Conservation (phyloP, 2,113 vertebrate species). For the Motacilla tschutschensis region DNA sequence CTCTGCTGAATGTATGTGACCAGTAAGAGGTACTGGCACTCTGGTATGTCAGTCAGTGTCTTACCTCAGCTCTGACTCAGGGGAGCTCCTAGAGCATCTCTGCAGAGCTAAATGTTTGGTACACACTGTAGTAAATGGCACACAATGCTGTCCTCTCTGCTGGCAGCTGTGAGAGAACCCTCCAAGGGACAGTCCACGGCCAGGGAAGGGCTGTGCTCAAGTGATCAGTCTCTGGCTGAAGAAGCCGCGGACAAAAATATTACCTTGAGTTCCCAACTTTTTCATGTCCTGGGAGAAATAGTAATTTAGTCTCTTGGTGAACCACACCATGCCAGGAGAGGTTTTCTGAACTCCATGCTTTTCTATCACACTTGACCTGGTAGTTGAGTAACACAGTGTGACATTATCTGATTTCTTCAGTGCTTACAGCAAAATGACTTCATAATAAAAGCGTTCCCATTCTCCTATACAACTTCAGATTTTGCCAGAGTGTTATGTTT, state of each 20-base stretch:
- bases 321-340: accelerated
- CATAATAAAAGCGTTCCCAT: neutral
- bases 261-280: neutral
- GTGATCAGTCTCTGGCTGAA: neutral
- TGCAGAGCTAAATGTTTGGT: neutral
- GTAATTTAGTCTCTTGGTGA: neutral
- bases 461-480: neutral
- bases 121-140: neutral
- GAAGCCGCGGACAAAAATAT: neutral
- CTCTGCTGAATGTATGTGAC: neutral
- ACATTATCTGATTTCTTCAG: neutral
- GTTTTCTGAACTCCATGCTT: neutral
- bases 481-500: neutral
- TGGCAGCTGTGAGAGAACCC: neutral
- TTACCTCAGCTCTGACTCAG: neutral
- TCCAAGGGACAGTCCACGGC: neutral
- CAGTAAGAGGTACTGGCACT: neutral
- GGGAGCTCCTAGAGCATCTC: neutral
- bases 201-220: neutral
- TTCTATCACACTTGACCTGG: neutral
- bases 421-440: slow-evolving; percentile 7
- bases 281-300: neutral
- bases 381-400: neutral
- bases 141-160: neutral
- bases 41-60: neutral